A percentile compares a stretch with the other conserved stretches of the same genome.
Conservation (phyloP, 2,888 invertebrate genomes). For the Aethes cnicana region DNA sequence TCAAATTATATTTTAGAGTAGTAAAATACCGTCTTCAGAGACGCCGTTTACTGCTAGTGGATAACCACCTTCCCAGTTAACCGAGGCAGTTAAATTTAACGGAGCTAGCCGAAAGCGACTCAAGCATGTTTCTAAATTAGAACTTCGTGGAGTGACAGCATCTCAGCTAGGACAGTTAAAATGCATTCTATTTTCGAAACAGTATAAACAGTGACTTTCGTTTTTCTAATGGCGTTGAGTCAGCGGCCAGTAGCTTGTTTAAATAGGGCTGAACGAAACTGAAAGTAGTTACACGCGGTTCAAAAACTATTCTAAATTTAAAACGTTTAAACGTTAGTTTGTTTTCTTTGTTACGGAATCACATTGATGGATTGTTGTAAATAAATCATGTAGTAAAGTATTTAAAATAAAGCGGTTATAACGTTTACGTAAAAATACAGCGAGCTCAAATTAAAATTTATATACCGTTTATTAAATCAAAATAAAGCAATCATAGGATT, state of each 20-base stretch:
- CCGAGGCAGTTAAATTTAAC: constrained; percentile 24
- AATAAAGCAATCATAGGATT: no score
- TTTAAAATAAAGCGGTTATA: no score
- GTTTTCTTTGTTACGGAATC: no score
- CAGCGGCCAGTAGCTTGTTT: constrained; percentile 17
- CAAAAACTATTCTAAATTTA: no score
- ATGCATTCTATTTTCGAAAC: constrained; percentile 27
- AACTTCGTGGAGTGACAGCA: constrained; percentile 28
- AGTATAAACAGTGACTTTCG: constrained; percentile 26
- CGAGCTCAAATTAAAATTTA: neutral
- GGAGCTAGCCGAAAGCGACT: constrained; percentile 11
- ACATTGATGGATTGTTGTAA: no score
- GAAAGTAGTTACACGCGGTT: no score
- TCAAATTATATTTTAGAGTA: no score
- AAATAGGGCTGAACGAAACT: no score
- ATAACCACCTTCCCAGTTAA: constrained; percentile 14
- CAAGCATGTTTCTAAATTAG: constrained; percentile 13
- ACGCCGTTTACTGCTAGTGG: neutral
- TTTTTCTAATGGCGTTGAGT: constrained; percentile 26
- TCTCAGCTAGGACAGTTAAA: constrained; percentile 21
- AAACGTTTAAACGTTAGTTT: no score
- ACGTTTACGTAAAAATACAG: neutral
- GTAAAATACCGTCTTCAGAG: no score
- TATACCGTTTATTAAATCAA: no score
- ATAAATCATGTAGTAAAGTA: no score